Percentiles rank a stretch among this genome's conserved stretches.
Conservation (phyloP, 1,140 invertebrate species). For the Hydropsyche tenuis region DNA sequence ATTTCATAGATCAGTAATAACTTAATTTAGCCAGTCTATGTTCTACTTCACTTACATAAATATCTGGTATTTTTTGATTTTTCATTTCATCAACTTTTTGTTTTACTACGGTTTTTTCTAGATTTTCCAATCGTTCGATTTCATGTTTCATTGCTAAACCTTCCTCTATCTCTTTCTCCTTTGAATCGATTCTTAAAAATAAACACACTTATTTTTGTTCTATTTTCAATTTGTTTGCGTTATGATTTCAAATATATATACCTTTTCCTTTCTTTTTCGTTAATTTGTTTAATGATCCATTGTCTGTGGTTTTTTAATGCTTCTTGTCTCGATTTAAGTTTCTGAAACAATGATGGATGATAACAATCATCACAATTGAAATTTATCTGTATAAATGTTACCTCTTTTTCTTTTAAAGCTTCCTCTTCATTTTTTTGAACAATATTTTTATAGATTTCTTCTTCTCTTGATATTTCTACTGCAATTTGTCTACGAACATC, state of each 20-base stretch:
- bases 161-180: slow-evolving; percentile 70
- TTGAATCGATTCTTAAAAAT: slow-evolving; percentile 60
- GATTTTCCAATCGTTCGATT: slow-evolving; percentile 60
- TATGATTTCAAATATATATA: no score
- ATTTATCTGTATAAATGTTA: slow-evolving; percentile 41
- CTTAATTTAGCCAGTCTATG: slow-evolving; percentile 56
- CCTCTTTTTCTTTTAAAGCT: slow-evolving; percentile 58
- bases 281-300: slow-evolving; percentile 68
- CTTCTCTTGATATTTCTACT: slow-evolving; percentile 60
- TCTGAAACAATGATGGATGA: neutral
- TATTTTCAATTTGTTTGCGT: no score
- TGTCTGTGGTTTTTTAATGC: slow-evolving; percentile 59
- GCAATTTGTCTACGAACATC: slow-evolving; percentile 61
- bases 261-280: slow-evolving; percentile 71
- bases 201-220: no score
- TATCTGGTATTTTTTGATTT: slow-evolving; percentile 57
- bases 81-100: slow-evolving; percentile 58
- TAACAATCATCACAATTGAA: neutral
- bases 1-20: slow-evolving; percentile 40
- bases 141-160: slow-evolving; percentile 67
- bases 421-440: slow-evolving; percentile 60
- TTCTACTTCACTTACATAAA: slow-evolving; percentile 61
- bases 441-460: slow-evolving; percentile 61
- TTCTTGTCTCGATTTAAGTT: slow-evolving; percentile 53
- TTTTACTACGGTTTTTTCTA: slow-evolving; percentile 58